Evolutionary conservation across 2,888 invertebrate genomes (phyloP).

Genomic region (Himalopsyche tibetana): DNA sequence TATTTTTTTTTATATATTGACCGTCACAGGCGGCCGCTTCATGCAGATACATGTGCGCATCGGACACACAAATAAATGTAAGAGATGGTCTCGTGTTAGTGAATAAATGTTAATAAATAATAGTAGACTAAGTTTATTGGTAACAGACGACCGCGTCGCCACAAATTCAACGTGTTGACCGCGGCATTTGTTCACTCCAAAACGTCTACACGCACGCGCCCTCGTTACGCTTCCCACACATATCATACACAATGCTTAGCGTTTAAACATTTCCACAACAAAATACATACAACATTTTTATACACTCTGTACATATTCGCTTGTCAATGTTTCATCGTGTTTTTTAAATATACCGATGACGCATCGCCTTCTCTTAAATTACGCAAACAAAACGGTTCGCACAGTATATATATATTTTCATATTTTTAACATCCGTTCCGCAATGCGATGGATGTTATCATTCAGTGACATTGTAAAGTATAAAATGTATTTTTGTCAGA

Average conservation of each 20-base stretch:
- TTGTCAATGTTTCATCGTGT: slow-evolving; percentile 40
- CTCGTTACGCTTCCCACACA: slow-evolving; percentile 6
- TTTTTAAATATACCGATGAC: slow-evolving; percentile 42
- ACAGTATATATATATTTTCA: neutral
- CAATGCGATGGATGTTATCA: neutral
- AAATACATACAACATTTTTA: slow-evolving; percentile 39
- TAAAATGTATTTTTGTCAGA: neutral
- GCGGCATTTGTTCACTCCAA: slow-evolving; percentile 23
- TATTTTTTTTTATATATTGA: slow-evolving; percentile 41
- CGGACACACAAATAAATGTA: slow-evolving; percentile 5
- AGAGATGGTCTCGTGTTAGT: slow-evolving; percentile 42
- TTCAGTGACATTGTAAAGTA: slow-evolving; percentile 18
- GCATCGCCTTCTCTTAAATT: neutral
- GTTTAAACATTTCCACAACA: slow-evolving; percentile 41
- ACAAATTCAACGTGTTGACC: neutral
- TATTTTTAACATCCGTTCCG: neutral
- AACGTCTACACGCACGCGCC: slow-evolving; percentile 20
- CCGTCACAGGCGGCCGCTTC: slow-evolving; percentile 16
- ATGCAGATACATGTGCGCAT: slow-evolving; percentile 39
- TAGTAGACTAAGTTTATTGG: slow-evolving; percentile 53
- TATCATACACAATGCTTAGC: slow-evolving; percentile 39
- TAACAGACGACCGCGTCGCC: slow-evolving; percentile 52
- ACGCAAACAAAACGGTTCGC: neutral
- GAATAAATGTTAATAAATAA: slow-evolving; percentile 56
- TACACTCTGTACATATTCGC: slow-evolving; percentile 27